Evolutionary conservation across 2,797 vertebrate genomes (phyloP).

Genomic region (Esox lucius): DNA sequence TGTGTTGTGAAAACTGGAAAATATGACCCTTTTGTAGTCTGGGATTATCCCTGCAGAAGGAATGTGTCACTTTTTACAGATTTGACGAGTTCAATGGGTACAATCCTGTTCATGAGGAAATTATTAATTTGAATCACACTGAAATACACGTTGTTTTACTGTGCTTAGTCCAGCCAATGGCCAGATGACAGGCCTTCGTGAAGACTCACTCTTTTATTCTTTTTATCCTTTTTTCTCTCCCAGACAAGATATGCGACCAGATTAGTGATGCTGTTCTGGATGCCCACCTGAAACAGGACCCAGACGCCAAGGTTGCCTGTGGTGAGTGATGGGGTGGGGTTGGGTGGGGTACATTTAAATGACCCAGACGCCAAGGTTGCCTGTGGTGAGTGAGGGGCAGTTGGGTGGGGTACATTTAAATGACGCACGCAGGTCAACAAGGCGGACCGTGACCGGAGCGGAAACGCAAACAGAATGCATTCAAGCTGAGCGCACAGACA

Average conservation of each 20-base stretch:
- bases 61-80: neutral
- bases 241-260: slow-evolving; percentile 99
- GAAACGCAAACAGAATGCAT: neutral
- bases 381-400: slow-evolving; percentile 82
- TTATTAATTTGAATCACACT: neutral
- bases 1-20: neutral
- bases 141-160: neutral
- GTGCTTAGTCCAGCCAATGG: neutral
- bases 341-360: neutral
- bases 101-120: slow-evolving; percentile 1
- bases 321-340: slow-evolving; percentile 76
- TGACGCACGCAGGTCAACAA: neutral
- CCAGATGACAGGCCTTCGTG: neutral
- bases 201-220: slow-evolving; percentile 10
- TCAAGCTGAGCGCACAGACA: neutral
- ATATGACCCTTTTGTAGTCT: neutral
- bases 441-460: neutral
- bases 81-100: slow-evolving; percentile 3
- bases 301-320: slow-evolving; percentile 96
- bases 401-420: neutral
- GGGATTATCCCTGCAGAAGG: slow-evolving; percentile 12
- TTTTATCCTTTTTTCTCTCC: slow-evolving; percentile 33
- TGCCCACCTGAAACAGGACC: slow-evolving; percentile 92
- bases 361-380: slow-evolving; percentile 98
- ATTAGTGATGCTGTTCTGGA: slow-evolving; percentile 98